These are phyloP conservation scores for Caranx ignobilis DNA, from an alignment of 2,113 vertebrate genomes.

Conservation along the genomic window DNA sequence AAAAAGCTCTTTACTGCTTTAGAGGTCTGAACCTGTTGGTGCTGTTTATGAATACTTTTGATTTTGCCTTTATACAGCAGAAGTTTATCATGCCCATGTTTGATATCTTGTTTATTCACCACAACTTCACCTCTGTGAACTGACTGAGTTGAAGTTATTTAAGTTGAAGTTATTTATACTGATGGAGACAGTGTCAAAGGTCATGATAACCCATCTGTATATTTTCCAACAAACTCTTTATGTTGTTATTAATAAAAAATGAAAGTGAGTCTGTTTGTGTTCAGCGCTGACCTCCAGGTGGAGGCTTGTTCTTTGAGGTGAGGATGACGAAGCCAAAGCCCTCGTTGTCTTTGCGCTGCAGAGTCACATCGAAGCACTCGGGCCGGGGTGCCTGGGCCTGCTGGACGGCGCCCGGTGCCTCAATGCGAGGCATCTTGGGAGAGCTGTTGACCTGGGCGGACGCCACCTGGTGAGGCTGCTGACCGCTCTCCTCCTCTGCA, in stretches of 20 bases:
- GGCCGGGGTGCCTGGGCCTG: conserved; percentile 48
- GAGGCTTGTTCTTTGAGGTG: conserved; percentile 96
- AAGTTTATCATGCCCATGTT: too few species aligned
- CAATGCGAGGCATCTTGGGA: conserved; percentile 79
- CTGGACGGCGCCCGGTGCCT: conserved; percentile 63
- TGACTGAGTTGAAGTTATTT: too few species aligned
- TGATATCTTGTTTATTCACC: too few species aligned
- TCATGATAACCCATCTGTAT: too few species aligned
- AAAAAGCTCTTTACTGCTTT: too few species aligned
- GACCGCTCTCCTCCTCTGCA: conserved; percentile 63
- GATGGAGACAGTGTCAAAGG: too few species aligned
- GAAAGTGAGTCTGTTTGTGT: neutral
- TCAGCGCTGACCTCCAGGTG: conserved; percentile 90
- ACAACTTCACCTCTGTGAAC: too few species aligned
- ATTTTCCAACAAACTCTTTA: neutral
- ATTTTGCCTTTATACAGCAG: too few species aligned
- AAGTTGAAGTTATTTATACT: too few species aligned
- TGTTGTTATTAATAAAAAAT: too few species aligned
- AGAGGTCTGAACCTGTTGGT: too few species aligned
- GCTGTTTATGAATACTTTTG: too few species aligned
- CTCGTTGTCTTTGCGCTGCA: conserved; percentile 94
- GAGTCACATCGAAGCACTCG: conserved; percentile 90
- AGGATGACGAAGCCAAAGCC: conserved; percentile 98
- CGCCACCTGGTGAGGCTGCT: conserved; percentile 53
- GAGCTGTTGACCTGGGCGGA: conserved; percentile 83